These are phyloP conservation scores for Craniophora ligustri DNA, from an alignment of 2,888 invertebrate species.

Conservation along the genomic window DNA sequence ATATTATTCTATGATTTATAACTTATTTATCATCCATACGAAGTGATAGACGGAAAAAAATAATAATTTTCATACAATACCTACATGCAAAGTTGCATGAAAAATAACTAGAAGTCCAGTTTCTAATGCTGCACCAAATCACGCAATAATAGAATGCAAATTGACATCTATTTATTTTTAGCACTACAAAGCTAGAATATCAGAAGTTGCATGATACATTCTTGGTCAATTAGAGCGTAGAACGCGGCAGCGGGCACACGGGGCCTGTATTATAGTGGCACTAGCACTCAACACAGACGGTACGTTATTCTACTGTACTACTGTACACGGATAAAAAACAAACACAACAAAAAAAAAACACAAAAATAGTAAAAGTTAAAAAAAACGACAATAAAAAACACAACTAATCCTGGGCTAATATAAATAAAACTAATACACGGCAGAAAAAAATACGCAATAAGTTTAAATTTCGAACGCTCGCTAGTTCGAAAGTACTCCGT, in stretches of 20 bases:
- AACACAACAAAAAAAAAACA: slow-evolving; percentile 25
- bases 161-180: slow-evolving; percentile 52
- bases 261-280: slow-evolving; percentile 66
- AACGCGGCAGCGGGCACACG: slow-evolving; percentile 69
- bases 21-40: too few species aligned
- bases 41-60: not conserved
- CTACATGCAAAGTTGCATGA: slow-evolving; percentile 22
- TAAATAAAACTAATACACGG: slow-evolving; percentile 7
- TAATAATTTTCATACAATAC: not conserved
- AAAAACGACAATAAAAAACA: not conserved
- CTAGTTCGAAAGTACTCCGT: slow-evolving; percentile 20
- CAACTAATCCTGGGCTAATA: too few species aligned
- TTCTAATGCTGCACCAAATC: slow-evolving; percentile 43
- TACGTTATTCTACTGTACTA: slow-evolving; percentile 71
- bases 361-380: slow-evolving; percentile 1
- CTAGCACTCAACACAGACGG: slow-evolving; percentile 78
- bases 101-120: slow-evolving; percentile 17
- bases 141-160: slow-evolving; percentile 54
- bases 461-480: slow-evolving; percentile 18
- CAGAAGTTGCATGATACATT: slow-evolving; percentile 81
- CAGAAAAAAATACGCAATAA: not conserved
- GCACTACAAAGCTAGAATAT: slow-evolving; percentile 58
- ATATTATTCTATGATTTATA: too few species aligned
- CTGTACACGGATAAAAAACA: slow-evolving; percentile 47
- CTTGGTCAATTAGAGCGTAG: slow-evolving; percentile 85